Percentiles rank a stretch among this genome's conserved stretches.
These are phyloP conservation scores for Kryphioiulus occultus DNA, from an alignment of 2,888 invertebrate genomes.

Conservation along the genomic window DNA sequence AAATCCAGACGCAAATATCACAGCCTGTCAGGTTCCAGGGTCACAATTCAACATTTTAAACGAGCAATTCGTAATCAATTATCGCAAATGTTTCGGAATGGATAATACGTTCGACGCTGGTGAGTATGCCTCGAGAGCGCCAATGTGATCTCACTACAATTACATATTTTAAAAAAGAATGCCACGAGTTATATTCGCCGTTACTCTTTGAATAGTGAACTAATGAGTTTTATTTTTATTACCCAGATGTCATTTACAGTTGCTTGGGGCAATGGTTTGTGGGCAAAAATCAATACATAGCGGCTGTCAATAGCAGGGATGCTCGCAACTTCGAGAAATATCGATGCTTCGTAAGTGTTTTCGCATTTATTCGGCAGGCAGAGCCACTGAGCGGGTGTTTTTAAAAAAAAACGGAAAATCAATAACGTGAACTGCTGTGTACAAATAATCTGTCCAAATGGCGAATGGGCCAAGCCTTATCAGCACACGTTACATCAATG, in stretches of 20 bases:
- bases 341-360: conserved; percentile 75
- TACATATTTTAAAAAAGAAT: not conserved
- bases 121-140: conserved; percentile 59
- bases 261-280: conserved; percentile 96
- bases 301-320: conserved; percentile 96
- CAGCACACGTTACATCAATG: not conserved
- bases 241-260: conserved; percentile 82
- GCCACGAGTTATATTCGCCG: not conserved
- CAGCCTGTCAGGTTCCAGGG: conserved; percentile 94
- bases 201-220: not conserved
- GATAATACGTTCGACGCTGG: conserved; percentile 86
- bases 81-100: conserved; percentile 88
- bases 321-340: conserved; percentile 94
- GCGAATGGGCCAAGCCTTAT: not conserved
- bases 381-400: not conserved
- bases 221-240: conserved; percentile 54
- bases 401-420: not conserved
- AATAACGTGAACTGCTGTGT: conserved; percentile 3
- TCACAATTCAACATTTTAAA: conserved; percentile 95
- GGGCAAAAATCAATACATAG: conserved; percentile 95
- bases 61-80: conserved; percentile 95
- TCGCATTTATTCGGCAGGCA: not conserved
- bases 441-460: not conserved
- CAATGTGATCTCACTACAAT: not conserved
- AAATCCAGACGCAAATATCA: conserved; percentile 83